Base-by-base conservation (phyloP, 2,113 vertebrate genomes). In the Polyodon spathula region DNA sequence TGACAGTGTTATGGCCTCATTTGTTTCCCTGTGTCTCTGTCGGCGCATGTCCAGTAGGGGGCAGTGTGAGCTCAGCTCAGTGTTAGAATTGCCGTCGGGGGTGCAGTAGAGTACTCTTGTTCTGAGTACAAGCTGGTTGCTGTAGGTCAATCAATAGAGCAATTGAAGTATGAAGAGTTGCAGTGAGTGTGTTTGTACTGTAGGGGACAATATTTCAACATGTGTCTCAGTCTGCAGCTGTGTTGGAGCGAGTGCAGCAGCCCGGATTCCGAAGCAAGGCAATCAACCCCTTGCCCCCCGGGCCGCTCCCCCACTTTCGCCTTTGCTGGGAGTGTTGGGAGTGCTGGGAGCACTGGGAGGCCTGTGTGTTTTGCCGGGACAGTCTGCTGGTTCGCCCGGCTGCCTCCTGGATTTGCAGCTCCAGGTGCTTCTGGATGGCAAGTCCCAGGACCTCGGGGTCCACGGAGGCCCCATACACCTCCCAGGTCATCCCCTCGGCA, bases 401-500 rank as follows among this genome's bases (percentile, higher is more conserved):
- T 27, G 27, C 27, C 27, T 95, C 93, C 67, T 88, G 89, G 69
- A 82, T 93, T 69, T 97, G 90, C 64, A 92, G 78, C 60, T 93
- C 90, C 0, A 98, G 81, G 61, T 99, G 94, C 68, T 90, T 97
- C 74, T 86, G 86, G 71, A 99, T 99, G 59, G 93, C 93, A 58
- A 84, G 62, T 0, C 85, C 94, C 0, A 98, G 88, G 57, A 85
- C 90, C 71, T 94, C 87, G 0, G 93, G 92, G 69, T 97, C 94
- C 62, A 96, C 74, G 0, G 91, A 78, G 0, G 93, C 93, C 15
- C 95, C 94, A 0, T 97, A 93, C 40, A 98, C 83, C 58, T 97
- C 95, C 94, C 95, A 98, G 0, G 96, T 97, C 93, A 97, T 93
- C 27, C 94, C 94, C 64, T 95, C 90, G 0, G 93, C 86, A 15